phyloP scores from a whole-genome alignment of 2,113 vertebrate species.

The Syngnathoides biaculeatus region DNA sequence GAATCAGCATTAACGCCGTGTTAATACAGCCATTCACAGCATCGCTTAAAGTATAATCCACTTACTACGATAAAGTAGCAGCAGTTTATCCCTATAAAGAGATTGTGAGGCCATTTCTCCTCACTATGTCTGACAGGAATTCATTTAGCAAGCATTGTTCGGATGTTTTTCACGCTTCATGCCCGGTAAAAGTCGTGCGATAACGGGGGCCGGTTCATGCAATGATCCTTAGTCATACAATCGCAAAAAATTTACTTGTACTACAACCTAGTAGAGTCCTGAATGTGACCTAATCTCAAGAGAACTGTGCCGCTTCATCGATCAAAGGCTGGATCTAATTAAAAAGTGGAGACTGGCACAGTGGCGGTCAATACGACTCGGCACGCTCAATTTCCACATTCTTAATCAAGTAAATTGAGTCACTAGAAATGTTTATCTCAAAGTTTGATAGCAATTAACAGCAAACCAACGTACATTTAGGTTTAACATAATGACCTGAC shows the following conservation, averaged over 20 bases:
- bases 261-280: not conserved
- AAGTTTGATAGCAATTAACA: slow-evolving; percentile 6
- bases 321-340: slow-evolving; percentile 18
- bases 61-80: slow-evolving; percentile 41
- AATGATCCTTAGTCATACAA: slow-evolving; percentile 6
- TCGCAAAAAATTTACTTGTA: not conserved
- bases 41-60: slow-evolving; percentile 64
- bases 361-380: slow-evolving; percentile 5
- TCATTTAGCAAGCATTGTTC: slow-evolving; percentile 3
- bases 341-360: slow-evolving; percentile 14
- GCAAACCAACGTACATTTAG: slow-evolving; percentile 7
- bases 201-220: too few relatives aligned
- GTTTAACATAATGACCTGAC: slow-evolving; percentile 16
- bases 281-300: slow-evolving; percentile 1
- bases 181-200: too few relatives aligned
- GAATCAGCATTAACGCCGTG: slow-evolving; percentile 66
- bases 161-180: slow-evolving; percentile 4
- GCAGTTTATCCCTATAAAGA: slow-evolving; percentile 16
- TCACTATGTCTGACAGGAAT: slow-evolving; percentile 8
- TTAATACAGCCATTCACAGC: slow-evolving; percentile 57
- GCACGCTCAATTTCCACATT: slow-evolving; percentile 26
- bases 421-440: not conserved
- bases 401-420: slow-evolving; percentile 18
- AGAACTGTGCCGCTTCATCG: not conserved
- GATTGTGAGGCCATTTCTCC: slow-evolving; percentile 39